Conservation (phyloP, 2,888 invertebrate genomes). For the Aspidiotus destructor region DNA sequence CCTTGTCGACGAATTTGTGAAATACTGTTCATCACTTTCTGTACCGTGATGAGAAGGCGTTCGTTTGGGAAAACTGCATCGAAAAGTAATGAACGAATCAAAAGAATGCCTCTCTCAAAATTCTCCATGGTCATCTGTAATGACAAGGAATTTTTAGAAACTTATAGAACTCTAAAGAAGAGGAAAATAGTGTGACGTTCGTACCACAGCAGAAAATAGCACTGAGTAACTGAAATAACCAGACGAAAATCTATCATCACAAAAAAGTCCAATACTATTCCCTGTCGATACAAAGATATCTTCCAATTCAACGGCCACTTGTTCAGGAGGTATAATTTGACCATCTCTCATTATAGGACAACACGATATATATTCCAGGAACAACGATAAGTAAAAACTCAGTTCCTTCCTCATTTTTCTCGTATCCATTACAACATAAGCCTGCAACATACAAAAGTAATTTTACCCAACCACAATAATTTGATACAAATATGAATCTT, state of each 20-base stretch:
- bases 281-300: constrained; percentile 59
- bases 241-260: constrained; percentile 52
- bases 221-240: constrained; percentile 62
- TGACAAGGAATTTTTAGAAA: neutral
- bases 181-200: neutral
- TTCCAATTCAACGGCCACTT: constrained; percentile 68
- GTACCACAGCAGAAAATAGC: constrained; percentile 47
- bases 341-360: constrained; percentile 57
- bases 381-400: constrained; percentile 63
- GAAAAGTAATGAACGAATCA: constrained; percentile 66
- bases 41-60: constrained; percentile 64
- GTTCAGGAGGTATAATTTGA: constrained; percentile 53
- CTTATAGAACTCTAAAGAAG: constrained; percentile 10
- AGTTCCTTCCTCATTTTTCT: constrained; percentile 49
- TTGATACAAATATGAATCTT: neutral
- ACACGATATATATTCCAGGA: constrained; percentile 64
- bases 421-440: constrained; percentile 64
- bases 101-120: constrained; percentile 62
- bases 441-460: constrained; percentile 45
- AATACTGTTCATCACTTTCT: constrained; percentile 71
- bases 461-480: neutral
- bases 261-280: constrained; percentile 53
- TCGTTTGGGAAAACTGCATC: constrained; percentile 61
- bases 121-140: constrained; percentile 63
- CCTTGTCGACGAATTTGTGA: constrained; percentile 65